phyloP scores from a whole-genome alignment of 2,113 vertebrate species.

The Hemiscyllium ocellatum region DNA sequence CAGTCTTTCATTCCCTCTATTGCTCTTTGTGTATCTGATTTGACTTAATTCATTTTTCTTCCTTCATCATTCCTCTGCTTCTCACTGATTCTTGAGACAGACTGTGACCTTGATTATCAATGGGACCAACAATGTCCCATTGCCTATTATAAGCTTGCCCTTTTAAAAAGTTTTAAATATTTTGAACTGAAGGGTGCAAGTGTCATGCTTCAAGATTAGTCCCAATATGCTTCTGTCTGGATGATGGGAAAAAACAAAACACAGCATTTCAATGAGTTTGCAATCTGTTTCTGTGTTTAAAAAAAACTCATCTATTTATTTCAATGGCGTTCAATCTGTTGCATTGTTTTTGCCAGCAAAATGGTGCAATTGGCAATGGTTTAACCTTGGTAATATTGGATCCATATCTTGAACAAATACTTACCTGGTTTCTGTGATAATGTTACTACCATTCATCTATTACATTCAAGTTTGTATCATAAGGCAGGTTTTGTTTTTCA shows the following conservation, averaged over 20 bases:
- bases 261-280: neutral
- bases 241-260: neutral
- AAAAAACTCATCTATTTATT: conserved; percentile 2
- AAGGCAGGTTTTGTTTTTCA: neutral
- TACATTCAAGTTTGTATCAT: neutral
- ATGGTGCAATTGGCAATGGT: neutral
- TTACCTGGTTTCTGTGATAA: neutral
- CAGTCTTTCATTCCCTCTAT: neutral
- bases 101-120: neutral
- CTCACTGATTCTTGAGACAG: neutral
- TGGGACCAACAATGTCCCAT: neutral
- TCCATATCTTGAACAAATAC: neutral
- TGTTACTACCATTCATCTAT: neutral
- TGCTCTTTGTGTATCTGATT: neutral
- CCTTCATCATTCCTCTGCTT: neutral
- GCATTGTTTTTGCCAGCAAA: neutral
- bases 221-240: neutral
- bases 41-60: neutral
- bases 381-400: neutral
- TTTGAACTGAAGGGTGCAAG: neutral
- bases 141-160: neutral
- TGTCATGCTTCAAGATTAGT: neutral
- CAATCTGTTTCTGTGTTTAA: conserved; percentile 21
- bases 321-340: conserved; percentile 30
- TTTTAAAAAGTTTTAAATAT: neutral